Evolutionary conservation across 2,888 invertebrate genomes (phyloP).

Genomic region (Epirrhoe alternata): DNA sequence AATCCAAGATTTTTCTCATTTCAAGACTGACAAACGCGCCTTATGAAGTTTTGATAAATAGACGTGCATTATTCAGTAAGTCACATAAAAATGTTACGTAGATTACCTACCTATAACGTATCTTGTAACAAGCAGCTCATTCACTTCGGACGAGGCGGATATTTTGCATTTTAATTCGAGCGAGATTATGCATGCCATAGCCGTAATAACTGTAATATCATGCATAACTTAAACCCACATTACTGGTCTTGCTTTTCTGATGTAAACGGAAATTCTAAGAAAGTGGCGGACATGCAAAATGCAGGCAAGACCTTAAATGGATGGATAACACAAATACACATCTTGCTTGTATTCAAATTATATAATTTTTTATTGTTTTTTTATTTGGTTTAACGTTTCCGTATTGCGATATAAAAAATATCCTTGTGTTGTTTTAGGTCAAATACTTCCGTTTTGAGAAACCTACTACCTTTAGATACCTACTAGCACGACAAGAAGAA

Average conservation of each 20-base stretch:
- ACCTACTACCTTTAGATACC: too few relatives aligned
- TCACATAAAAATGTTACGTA: too few relatives aligned
- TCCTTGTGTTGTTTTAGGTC: not conserved
- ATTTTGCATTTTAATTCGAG: constrained; percentile 16
- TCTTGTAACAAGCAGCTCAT: constrained; percentile 6
- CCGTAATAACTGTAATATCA: constrained; percentile 30
- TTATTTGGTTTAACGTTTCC: not conserved
- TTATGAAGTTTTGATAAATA: too few relatives aligned
- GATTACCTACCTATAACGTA: not conserved
- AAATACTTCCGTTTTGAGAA: too few relatives aligned
- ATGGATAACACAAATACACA: not conserved
- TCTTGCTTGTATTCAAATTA: not conserved
- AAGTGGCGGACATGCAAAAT: constrained; percentile 17
- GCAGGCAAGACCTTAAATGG: not conserved
- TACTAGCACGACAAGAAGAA: too few relatives aligned
- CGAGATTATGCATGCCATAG: constrained; percentile 28
- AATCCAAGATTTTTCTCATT: too few relatives aligned
- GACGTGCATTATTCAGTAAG: too few relatives aligned
- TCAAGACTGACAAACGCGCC: too few relatives aligned
- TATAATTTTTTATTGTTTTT: not conserved
- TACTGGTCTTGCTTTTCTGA: constrained; percentile 6
- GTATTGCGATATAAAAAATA: not conserved
- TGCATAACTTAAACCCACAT: constrained; percentile 19
- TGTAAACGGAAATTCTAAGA: constrained; percentile 19
- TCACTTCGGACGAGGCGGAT: constrained; percentile 10